Conservation (phyloP, 2,888 invertebrate species). For the Dolichopus griseipennis region DNA sequence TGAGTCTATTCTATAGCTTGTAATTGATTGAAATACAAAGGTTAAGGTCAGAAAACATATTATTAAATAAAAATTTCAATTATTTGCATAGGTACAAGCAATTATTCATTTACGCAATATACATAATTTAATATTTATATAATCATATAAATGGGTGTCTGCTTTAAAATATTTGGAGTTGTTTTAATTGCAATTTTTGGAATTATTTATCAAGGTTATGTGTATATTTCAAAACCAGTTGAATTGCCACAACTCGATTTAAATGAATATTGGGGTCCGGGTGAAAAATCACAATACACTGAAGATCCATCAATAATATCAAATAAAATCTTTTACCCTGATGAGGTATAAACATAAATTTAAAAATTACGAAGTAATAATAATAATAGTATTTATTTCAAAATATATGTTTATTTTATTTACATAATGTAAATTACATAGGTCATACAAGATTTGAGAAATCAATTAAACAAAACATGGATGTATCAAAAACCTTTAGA, state of each 20-base stretch:
- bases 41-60: too few relatives aligned
- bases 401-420: neutral
- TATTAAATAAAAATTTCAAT: too few relatives aligned
- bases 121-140: too few relatives aligned
- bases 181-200: conserved; percentile 22
- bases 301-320: conserved; percentile 27
- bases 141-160: neutral
- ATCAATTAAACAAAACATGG: conserved; percentile 49
- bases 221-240: conserved; percentile 30
- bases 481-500: conserved; percentile 52
- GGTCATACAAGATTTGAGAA: conserved; percentile 52
- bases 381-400: too few relatives aligned
- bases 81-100: too few relatives aligned
- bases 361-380: neutral
- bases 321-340: conserved; percentile 18
- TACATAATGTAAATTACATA: conserved; percentile 25
- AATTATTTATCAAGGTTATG: conserved; percentile 34
- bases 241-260: conserved; percentile 33
- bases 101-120: too few relatives aligned
- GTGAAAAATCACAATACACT: conserved; percentile 30
- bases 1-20: too few relatives aligned
- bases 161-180: neutral
- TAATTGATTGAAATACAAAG: too few relatives aligned
- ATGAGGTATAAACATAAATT: conserved; percentile 16
- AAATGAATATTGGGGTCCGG: conserved; percentile 40